Conservation (phyloP, 2,113 vertebrate species). For the Gymnocephalus cernua region DNA sequence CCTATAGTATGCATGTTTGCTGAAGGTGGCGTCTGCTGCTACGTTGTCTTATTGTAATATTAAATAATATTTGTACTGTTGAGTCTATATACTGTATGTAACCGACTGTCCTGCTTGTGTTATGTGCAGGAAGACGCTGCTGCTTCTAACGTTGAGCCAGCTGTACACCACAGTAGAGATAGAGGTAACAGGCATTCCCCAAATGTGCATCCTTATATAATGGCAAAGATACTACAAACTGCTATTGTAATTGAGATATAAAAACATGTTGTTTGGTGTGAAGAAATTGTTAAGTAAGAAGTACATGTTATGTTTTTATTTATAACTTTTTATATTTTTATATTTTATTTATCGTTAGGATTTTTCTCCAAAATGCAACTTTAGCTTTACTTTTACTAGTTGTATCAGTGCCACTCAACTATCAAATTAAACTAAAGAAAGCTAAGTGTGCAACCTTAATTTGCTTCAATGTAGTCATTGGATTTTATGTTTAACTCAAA, state of each 20-base stretch:
- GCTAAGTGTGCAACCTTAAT: neutral
- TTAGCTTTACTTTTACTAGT: neutral
- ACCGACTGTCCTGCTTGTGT: conserved; percentile 6
- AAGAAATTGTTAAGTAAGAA: neutral
- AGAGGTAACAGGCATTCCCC: conserved; percentile 86
- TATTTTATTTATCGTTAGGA: neutral
- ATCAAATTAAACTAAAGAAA: neutral
- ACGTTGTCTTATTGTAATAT: no score
- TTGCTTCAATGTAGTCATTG: neutral
- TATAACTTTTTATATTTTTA: no score
- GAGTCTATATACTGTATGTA: neutral
- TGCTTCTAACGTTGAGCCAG: conserved; percentile 91
- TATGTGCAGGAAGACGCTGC: conserved; percentile 84
- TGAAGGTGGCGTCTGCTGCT: neutral
- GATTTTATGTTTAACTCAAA: neutral
- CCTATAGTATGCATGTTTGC: neutral
- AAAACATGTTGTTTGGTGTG: neutral
- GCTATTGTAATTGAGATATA: neutral
- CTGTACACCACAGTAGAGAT: conserved; percentile 93
- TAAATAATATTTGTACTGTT: neutral
- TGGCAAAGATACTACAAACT: neutral
- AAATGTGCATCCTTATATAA: neutral
- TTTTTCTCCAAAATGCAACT: neutral
- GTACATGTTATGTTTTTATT: no score
- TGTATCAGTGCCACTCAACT: neutral